Conservation (phyloP, 2,888 invertebrate species). For the Tinea trinotella region DNA sequence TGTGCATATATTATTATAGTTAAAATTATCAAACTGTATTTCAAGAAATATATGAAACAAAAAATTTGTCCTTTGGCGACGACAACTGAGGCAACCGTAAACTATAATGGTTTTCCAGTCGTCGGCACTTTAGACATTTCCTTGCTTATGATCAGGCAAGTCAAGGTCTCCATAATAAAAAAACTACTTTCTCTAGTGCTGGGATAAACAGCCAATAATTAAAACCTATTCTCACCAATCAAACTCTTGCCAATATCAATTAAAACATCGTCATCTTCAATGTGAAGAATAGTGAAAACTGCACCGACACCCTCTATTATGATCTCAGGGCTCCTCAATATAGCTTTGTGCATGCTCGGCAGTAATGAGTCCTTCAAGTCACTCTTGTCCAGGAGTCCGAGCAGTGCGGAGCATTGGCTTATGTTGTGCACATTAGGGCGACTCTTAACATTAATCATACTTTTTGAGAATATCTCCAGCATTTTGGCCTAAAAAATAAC, state of each 20-base stretch:
- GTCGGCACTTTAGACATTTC: too few relatives aligned
- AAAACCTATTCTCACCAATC: constrained; percentile 75
- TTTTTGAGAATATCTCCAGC: constrained; percentile 82
- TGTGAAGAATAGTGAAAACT: constrained; percentile 78
- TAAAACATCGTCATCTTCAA: constrained; percentile 85
- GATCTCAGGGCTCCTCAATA: constrained; percentile 95
- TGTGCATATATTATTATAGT: too few relatives aligned
- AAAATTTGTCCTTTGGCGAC: too few relatives aligned
- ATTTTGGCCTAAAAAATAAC: constrained; percentile 65
- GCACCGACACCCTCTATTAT: constrained; percentile 86
- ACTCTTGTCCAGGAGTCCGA: constrained; percentile 73
- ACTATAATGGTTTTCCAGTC: too few relatives aligned
- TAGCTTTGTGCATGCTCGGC: constrained; percentile 90
- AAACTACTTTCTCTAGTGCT: too few relatives aligned
- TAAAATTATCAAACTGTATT: too few relatives aligned
- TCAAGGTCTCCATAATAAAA: too few relatives aligned
- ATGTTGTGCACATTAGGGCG: constrained; percentile 81
- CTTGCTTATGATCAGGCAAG: too few relatives aligned
- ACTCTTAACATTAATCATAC: constrained; percentile 81
- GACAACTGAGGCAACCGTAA: too few relatives aligned
- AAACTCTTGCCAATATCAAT: constrained; percentile 86
- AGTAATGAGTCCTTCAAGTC: constrained; percentile 83
- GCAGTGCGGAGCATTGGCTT: constrained; percentile 75
- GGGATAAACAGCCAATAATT: too few relatives aligned
- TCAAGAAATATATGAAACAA: too few relatives aligned